phyloP scores from a whole-genome alignment of 2,888 invertebrate genomes.

The Carterocephalus palaemon region DNA sequence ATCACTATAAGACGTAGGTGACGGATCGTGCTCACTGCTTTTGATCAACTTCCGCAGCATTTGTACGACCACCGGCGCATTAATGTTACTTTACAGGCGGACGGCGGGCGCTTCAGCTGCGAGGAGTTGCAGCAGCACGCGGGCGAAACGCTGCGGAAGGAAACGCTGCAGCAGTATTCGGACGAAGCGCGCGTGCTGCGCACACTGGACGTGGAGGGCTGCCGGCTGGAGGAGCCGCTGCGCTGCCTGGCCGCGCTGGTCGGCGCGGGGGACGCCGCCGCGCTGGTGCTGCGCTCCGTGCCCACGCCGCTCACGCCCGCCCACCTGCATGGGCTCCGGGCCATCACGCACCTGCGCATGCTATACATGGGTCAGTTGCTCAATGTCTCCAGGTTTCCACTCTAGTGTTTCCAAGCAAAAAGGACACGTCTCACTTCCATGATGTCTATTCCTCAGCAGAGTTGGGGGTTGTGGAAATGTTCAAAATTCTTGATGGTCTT shows the following conservation, averaged over 20 bases:
- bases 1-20: too few relatives aligned
- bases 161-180: neutral
- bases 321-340: neutral
- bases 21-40: too few relatives aligned
- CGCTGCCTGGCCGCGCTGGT: neutral
- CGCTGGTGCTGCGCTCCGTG: neutral
- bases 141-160: neutral
- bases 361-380: neutral
- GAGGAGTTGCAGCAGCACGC: conserved; percentile 1
- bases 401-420: too few relatives aligned
- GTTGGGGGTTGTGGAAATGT: too few relatives aligned
- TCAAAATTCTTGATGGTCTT: too few relatives aligned
- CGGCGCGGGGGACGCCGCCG: neutral
- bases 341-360: neutral
- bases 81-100: too few relatives aligned
- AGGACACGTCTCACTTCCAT: too few relatives aligned
- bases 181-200: neutral
- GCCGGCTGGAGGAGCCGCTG: neutral
- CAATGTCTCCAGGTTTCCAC: too few relatives aligned
- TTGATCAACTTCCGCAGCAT: too few relatives aligned
- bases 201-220: neutral
- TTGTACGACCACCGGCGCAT: too few relatives aligned
- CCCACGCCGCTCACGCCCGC: neutral
- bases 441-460: too few relatives aligned
- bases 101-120: conserved; percentile 9